Conservation (phyloP, 2,113 vertebrate species). For the Tachysurus fulvidraco region DNA sequence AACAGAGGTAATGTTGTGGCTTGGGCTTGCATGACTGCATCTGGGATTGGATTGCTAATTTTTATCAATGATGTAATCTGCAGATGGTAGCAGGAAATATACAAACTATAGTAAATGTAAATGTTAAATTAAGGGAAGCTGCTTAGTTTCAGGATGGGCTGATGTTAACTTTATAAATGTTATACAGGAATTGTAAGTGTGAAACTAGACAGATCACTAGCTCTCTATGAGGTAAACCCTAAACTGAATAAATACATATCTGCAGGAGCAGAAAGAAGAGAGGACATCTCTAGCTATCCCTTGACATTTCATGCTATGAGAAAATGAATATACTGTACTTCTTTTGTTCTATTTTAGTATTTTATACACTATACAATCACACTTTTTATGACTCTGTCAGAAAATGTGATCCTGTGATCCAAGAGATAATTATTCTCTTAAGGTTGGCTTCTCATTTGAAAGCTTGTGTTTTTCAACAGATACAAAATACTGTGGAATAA, state of each 20-base stretch:
- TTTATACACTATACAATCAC: not conserved
- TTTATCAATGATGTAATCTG: too few relatives aligned
- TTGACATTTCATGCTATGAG: not conserved
- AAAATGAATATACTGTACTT: not conserved
- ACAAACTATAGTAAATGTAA: too few relatives aligned
- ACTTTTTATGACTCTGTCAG: not conserved
- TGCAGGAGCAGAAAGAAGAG: not conserved
- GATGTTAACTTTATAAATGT: too few relatives aligned
- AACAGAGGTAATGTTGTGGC: too few relatives aligned
- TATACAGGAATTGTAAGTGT: not conserved
- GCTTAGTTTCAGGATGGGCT: too few relatives aligned
- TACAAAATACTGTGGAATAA: not conserved
- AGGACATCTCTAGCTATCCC: not conserved
- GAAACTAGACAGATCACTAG: not conserved
- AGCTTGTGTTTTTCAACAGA: not conserved
- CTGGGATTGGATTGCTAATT: too few relatives aligned
- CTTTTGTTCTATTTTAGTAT: not conserved
- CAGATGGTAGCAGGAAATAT: too few relatives aligned
- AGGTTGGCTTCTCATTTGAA: not conserved
- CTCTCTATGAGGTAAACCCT: not conserved
- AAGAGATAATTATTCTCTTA: not conserved
- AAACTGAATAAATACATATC: not conserved
- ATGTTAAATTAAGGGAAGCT: too few relatives aligned
- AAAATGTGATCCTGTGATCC: not conserved
- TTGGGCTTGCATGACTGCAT: too few relatives aligned